Evolutionary conservation across 2,797 vertebrate species (phyloP).

Genomic region (Eutrigla gurnardus): DNA sequence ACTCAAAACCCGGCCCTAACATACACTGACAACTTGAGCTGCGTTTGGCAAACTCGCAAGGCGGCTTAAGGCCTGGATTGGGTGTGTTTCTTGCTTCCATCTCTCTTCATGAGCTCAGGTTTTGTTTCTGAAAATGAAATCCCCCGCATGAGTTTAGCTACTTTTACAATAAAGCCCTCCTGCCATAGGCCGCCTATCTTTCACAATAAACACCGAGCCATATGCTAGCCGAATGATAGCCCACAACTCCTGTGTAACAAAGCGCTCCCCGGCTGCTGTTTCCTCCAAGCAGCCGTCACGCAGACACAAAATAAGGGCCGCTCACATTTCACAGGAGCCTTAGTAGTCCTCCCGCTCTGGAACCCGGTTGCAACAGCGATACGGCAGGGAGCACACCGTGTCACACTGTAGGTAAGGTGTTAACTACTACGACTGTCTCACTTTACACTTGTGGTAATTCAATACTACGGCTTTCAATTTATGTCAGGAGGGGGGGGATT

Average conservation of each 20-base stretch:
- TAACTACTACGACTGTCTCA: slow-evolving; percentile 58
- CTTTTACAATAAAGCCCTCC: slow-evolving; percentile 42
- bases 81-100: slow-evolving; percentile 32
- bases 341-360: slow-evolving; percentile 29
- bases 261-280: slow-evolving; percentile 60
- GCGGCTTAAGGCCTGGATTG: slow-evolving; percentile 34
- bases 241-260: slow-evolving; percentile 65
- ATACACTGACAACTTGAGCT: slow-evolving; percentile 7
- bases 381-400: slow-evolving; percentile 24
- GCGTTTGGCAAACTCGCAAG: slow-evolving; percentile 12
- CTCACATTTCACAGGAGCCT: slow-evolving; percentile 63
- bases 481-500: not conserved
- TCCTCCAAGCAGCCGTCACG: slow-evolving; percentile 52
- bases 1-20: slow-evolving; percentile 18
- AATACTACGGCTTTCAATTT: slow-evolving; percentile 65
- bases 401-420: slow-evolving; percentile 62
- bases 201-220: slow-evolving; percentile 60
- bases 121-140: slow-evolving; percentile 45
- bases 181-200: slow-evolving; percentile 42
- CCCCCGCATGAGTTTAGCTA: slow-evolving; percentile 13
- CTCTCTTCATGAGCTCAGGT: slow-evolving; percentile 21
- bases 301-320: slow-evolving; percentile 41
- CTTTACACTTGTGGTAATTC: slow-evolving; percentile 54
- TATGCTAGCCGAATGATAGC: slow-evolving; percentile 66
- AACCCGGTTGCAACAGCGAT: slow-evolving; percentile 41